Base-by-base conservation (phyloP, 2,888 invertebrate species). In the Rotaria macrura region DNA sequence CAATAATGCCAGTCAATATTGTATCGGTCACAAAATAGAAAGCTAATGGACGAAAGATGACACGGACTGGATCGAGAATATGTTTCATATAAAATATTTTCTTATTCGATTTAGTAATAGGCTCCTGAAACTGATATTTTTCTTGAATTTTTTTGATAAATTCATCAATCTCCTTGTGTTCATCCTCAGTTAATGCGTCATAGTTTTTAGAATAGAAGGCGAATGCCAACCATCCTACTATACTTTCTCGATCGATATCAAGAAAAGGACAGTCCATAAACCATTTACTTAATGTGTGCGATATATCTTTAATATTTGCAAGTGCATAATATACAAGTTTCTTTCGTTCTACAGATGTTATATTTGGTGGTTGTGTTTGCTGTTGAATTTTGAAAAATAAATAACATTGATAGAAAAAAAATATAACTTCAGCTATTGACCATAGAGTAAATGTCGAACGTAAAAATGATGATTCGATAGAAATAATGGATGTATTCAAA, bases 51-150 rank as follows among this genome's bases (percentile, higher is more conserved):
- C 79, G 43, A 43, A 79, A 79, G n/a, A 79, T 79, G 10, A 79
- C n/a, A 25, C 79, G 43, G 43, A 79, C 79, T 43, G 79, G 79
- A 79, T 79, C 79, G 4, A 79, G 43, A n/a, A 79, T 79, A 79
- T 79, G 79, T 43, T 43, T 79, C 79, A 79, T 79, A 43, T n/a
- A 79, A 12, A 3, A 65, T 20, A 65, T 65, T 34, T 65, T 65
- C 20, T 34, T 65, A 34, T 29, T 6, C 38, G 65, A 65, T 34
- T 65, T 65, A 34, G 17, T 20, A 34, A 14, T 65, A 29, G 29
- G 10, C 20, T 34, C 34, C 38, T 34, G 20, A 17, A 65, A 17
- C 38, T 65, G 65, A 29, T 34, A 6, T 65, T 65, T 17, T 3
- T 34, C 29, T 65, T 65, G 10, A 34, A 65, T 14, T 65, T 65